Base-by-base conservation (phyloP, 2,797 vertebrate species). In the Pterois miles region DNA sequence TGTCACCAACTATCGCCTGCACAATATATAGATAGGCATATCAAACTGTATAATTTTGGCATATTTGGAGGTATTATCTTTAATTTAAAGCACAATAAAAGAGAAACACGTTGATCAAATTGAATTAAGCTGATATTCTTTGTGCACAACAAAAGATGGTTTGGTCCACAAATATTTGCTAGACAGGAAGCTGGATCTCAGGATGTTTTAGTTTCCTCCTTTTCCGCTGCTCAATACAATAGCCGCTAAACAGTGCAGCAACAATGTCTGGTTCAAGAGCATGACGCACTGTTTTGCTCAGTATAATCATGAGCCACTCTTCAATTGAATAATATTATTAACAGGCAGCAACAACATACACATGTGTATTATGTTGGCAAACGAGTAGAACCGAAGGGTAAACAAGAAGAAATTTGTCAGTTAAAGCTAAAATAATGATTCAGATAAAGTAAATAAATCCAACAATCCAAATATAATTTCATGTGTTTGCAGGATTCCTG, bases 161-260 rank as follows among this genome's bases (percentile, higher is more conserved):
- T 71, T 43, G 50, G 60, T 71, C 67, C 56, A 76, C 70, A 90
- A 86, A 86, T 79, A 83, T 85, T 86, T 91, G 56, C 78, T 60
- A 22, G 75, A 60, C 93, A 95, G 96, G 96, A 96, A 94, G 93
- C 89, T 84, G 72, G 76, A 85, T 85, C 85, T 78, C 95, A 95
- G 96, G 95, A 96, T 95, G 94, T 95, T 93, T 92, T 88, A 87
- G 92, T 92, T 95, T 94, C 94, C 95, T 91, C 87, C 89, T 91
- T 90, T 95, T 95, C 95, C 94, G 93, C 74, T 79, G 62, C 85
- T 84, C 85, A 89, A 86, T 94, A 96, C 95, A 96, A 96, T 95
- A 88, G 84, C 56, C 23, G 62, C 80, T 85, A 76, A 89, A 87
- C 76, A 86, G 64, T 36, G 48, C 59, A 83, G 80, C 68, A 75